Evolutionary conservation across 2,888 invertebrate genomes (phyloP), one percentile per base, ranked within the genome.

Genomic region (Athrips mouffetella): DNA sequence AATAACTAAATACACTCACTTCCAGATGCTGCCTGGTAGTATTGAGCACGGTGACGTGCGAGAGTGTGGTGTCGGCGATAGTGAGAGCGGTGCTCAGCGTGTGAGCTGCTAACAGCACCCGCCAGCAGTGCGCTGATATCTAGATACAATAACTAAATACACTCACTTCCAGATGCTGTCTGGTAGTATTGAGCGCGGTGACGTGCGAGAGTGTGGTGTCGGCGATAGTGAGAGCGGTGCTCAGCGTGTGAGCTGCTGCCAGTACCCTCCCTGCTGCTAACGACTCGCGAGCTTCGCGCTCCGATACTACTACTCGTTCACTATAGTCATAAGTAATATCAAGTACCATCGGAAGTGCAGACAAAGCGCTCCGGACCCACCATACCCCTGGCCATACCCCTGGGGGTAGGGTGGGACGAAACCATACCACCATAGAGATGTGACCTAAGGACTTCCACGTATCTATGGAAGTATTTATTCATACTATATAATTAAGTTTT

Each of bases 101-200:
- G 66, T 94, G 91, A n/a, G 97, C 96, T 20, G 96, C 96, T 69
- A 94, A 94, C 50, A 97, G 85, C 77, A 96, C 97, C 96, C 93
- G 54, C 96, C 96, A 54, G 72, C 65, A 0, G 67, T n/a, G n/a
- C n/a, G n/a, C n/a, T n/a, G n/a, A n/a, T n/a, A n/a, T n/a, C n/a
- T n/a, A 25, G n/a, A n/a, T n/a, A n/a, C n/a, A n/a, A n/a, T 8
- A 29, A 29, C 7, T 29, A 8, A 16, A 25, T 10, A 2, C 2
- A 15, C 18, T 45, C 89, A 89, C 94, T 77, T 83, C 91, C 41
- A 98, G 78, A 62, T 97, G 96, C 37, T 88, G 87, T 49, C 94
- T 91, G 3, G 97, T 90, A 68, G 97, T 94, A 54, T 93, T 90
- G 20, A 98, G 85, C 3, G 96, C 98, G 65, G 96, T 95, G 0